phyloP scores from a whole-genome alignment of 2,113 vertebrate genomes.

The Sialia sialis region DNA sequence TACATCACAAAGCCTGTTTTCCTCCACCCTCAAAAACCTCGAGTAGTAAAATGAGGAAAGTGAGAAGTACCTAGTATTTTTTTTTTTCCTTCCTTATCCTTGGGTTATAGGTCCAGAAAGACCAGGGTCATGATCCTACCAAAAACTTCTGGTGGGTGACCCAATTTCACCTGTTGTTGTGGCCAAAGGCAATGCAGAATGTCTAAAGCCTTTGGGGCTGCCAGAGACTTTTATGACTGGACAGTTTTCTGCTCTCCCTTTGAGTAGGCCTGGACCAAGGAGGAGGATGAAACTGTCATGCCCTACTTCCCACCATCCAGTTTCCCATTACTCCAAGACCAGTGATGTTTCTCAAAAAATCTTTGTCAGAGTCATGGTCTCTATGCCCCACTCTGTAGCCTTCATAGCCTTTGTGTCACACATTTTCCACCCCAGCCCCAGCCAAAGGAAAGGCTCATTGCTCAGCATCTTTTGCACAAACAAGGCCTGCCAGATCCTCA shows the following conservation, averaged over 20 bases:
- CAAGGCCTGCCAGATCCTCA: background rate
- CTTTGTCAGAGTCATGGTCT: background rate
- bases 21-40: accelerated
- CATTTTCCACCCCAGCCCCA: background rate
- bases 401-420: background rate
- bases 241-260: background rate
- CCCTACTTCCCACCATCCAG: background rate
- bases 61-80: background rate
- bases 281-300: background rate
- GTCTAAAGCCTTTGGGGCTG: background rate
- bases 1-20: background rate
- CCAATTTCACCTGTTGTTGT: background rate
- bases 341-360: background rate
- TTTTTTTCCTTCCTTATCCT: background rate
- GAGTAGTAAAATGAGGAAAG: background rate
- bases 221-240: too few relatives aligned
- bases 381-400: background rate
- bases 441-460: background rate
- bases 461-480: background rate
- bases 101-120: background rate
- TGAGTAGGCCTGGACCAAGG: background rate
- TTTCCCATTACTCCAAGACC: background rate
- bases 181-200: background rate
- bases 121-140: background rate
- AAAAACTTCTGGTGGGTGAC: background rate